These are phyloP conservation scores for Notocelia uddmanniana DNA, from an alignment of 2,888 invertebrate genomes.

Conservation along the genomic window DNA sequence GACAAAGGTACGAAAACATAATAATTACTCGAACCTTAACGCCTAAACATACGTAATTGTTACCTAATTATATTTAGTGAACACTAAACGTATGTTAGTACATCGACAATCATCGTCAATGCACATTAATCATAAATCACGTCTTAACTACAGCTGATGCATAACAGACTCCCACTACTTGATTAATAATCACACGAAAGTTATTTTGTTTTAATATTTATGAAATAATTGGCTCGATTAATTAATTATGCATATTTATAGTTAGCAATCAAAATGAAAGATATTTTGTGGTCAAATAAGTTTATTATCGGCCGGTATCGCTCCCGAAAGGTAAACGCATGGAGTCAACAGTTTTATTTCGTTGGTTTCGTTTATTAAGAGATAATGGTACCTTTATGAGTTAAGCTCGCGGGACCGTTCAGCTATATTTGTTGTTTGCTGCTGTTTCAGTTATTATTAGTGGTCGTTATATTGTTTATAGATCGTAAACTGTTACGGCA, in stretches of 20 bases:
- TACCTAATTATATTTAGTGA: background rate
- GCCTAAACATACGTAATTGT: background rate
- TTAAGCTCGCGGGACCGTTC: conserved; percentile 70
- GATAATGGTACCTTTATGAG: conserved; percentile 84
- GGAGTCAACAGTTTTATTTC: conserved; percentile 77
- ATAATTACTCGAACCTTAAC: too few species aligned
- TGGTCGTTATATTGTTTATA: conserved; percentile 83
- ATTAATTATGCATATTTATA: conserved; percentile 26
- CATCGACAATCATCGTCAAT: background rate
- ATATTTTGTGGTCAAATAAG: conserved; percentile 65
- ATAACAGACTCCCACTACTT: background rate
- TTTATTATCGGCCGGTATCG: conserved; percentile 70
- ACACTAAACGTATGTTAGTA: background rate
- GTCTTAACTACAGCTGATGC: background rate
- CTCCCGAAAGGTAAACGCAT: conserved; percentile 69
- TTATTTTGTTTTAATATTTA: background rate
- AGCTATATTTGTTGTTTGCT: conserved; percentile 81
- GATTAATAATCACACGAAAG: background rate
- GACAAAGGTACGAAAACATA: conserved; percentile 73
- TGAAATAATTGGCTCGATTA: background rate
- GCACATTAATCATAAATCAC: background rate
- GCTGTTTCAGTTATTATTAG: conserved; percentile 84
- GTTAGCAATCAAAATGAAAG: conserved; percentile 49
- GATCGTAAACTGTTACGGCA: conserved; percentile 80
- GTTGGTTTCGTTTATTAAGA: conserved; percentile 81